phyloP scores from a whole-genome alignment of 35 echinoderm and acorn worm species.

The Stichopus chloronotus region DNA sequence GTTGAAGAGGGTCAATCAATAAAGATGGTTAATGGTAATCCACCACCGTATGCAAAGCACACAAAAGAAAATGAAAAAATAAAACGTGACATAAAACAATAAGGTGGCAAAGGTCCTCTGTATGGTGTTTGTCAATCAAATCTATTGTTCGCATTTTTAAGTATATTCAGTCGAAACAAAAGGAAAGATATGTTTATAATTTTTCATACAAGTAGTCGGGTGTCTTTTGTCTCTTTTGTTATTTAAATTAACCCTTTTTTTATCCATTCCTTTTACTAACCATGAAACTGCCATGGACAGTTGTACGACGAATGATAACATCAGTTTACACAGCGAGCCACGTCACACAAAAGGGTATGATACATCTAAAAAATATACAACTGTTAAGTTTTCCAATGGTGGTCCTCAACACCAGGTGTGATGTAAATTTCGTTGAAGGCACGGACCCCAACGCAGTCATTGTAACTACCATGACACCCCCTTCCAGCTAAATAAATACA shows the following conservation, averaged over 20 bases:
- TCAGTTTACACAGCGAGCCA: not conserved
- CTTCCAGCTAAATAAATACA: too few relatives aligned
- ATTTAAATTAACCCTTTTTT: too few relatives aligned
- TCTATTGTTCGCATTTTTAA: conserved; percentile 50
- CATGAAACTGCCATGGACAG: not conserved
- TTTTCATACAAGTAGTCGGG: conserved; percentile 7
- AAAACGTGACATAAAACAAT: not conserved
- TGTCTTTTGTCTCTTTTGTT: not conserved
- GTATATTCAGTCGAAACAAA: conserved; percentile 52
- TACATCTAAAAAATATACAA: conserved; percentile 15
- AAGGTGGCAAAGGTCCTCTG: not conserved
- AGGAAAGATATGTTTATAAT: conserved; percentile 45
- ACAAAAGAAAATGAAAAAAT: not conserved
- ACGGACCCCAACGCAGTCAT: too few relatives aligned
- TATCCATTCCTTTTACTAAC: not conserved
- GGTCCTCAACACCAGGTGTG: too few relatives aligned
- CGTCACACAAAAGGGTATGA: not conserved
- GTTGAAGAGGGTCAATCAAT: too few relatives aligned
- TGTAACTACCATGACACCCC: too few relatives aligned
- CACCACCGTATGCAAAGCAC: too few relatives aligned
- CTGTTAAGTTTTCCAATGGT: not conserved
- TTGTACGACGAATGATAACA: not conserved
- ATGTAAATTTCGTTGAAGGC: too few relatives aligned
- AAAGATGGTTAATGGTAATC: too few relatives aligned
- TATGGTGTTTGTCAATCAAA: conserved; percentile 39